Percentiles rank a stretch among this genome's conserved stretches.
Evolutionary conservation across 2,888 invertebrate species (phyloP).

Genomic region (Eucriotettix oculatus): DNA sequence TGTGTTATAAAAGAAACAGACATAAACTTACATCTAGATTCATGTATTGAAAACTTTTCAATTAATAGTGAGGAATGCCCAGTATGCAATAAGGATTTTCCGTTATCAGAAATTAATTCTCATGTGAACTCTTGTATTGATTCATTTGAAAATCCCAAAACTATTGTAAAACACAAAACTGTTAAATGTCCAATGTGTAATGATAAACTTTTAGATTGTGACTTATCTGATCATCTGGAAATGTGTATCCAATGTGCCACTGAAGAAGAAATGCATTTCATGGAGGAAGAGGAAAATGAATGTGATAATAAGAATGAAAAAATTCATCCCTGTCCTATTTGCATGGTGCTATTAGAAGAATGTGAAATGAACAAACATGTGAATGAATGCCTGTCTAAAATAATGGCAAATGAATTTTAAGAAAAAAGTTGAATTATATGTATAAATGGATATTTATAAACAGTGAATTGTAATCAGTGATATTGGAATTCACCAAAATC

Average conservation of each 20-base stretch:
- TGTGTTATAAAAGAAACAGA: constrained; percentile 20
- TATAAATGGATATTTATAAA: no score
- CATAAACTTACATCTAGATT: constrained; percentile 23
- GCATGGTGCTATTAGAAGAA: background rate
- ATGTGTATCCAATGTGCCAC: constrained; percentile 28
- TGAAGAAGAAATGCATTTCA: constrained; percentile 15
- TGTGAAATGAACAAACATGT: background rate
- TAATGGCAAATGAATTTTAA: no score
- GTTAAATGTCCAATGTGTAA: constrained; percentile 1
- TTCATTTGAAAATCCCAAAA: background rate
- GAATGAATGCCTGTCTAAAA: background rate
- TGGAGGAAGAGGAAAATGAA: constrained; percentile 6
- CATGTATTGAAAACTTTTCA: background rate
- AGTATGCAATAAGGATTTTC: constrained; percentile 26
- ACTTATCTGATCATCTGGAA: constrained; percentile 32
- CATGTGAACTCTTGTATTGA: background rate
- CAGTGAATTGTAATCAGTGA: no score
- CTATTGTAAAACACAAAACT: background rate
- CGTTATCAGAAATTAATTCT: constrained; percentile 14
- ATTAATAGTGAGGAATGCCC: constrained; percentile 24
- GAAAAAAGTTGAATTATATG: no score
- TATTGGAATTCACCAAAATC: no score
- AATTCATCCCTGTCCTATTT: background rate
- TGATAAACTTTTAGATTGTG: constrained; percentile 1
- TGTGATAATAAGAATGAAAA: background rate